These are phyloP conservation scores for Laupala kohalensis DNA, from an alignment of 1,140 invertebrate species.

Conservation along the genomic window DNA sequence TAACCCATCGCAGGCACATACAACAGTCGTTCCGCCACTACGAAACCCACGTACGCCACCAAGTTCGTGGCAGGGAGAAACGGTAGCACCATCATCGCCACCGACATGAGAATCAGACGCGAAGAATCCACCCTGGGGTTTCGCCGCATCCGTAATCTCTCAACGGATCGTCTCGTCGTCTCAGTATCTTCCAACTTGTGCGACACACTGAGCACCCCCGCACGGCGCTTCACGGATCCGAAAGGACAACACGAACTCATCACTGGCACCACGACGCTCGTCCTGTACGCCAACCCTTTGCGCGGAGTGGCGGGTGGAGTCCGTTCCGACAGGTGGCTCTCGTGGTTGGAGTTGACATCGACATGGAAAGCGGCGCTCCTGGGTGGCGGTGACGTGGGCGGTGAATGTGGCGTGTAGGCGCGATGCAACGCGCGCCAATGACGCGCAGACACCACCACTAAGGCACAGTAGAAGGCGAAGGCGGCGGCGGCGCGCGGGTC, in stretches of 20 bases:
- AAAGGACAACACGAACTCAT: not conserved
- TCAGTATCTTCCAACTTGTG: no score
- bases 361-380: not conserved
- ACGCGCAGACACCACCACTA: not conserved
- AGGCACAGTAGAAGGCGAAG: constrained; percentile 47
- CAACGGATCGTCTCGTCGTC: no score
- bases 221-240: not conserved
- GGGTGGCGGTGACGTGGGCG: not conserved
- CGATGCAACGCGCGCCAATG: not conserved
- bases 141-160: no score
- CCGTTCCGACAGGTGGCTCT: no score
- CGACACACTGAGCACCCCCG: not conserved
- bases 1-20: constrained; percentile 93
- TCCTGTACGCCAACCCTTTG: no score
- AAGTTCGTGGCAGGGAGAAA: constrained; percentile 89
- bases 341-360: not conserved
- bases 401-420: not conserved
- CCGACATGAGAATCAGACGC: not conserved
- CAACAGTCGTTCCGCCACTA: constrained; percentile 87
- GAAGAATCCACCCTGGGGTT: no score
- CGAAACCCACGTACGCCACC: constrained; percentile 93
- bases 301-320: not conserved
- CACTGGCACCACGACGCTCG: not conserved
- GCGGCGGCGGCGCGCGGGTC: constrained; percentile 64
- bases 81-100: constrained; percentile 50